These are phyloP conservation scores for Pseudocheirus occidentalis DNA, from an alignment of 2,797 vertebrate species.

Conservation along the genomic window DNA sequence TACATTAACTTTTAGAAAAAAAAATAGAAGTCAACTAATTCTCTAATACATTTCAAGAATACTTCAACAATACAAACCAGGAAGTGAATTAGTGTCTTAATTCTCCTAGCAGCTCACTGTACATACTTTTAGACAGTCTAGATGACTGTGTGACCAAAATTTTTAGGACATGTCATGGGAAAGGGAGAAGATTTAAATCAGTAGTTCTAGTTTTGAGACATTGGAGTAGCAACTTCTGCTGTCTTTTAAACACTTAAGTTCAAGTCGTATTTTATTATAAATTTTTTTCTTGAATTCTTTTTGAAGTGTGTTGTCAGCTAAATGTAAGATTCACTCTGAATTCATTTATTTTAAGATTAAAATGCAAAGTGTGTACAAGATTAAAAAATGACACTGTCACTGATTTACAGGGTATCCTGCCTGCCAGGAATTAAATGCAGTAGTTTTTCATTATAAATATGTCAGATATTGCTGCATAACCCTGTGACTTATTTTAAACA, in stretches of 20 bases:
- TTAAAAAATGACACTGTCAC: conserved; percentile 74
- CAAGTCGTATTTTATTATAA: conserved; percentile 62
- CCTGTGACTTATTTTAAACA: conserved; percentile 81
- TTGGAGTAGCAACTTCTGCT: background rate
- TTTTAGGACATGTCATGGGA: background rate
- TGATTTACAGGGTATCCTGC: conserved; percentile 76
- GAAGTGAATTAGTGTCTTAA: conserved; percentile 22
- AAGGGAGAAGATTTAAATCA: background rate
- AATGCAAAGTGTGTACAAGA: conserved; percentile 76
- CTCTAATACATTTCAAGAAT: conserved; percentile 23
- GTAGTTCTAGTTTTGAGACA: conserved; percentile 22
- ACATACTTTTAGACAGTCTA: background rate
- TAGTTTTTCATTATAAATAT: conserved; percentile 80
- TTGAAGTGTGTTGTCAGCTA: conserved; percentile 73
- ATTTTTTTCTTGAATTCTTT: conserved; percentile 63
- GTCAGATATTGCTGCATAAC: conserved; percentile 77
- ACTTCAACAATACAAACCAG: background rate
- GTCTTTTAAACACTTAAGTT: conserved; percentile 51
- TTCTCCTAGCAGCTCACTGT: background rate
- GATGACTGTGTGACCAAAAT: background rate
- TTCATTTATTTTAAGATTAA: conserved; percentile 75
- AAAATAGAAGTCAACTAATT: background rate
- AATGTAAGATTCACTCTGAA: conserved; percentile 62
- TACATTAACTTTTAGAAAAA: background rate
- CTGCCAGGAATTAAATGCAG: conserved; percentile 78